Evolutionary conservation across 1,140 invertebrate genomes (phyloP).

Genomic region (Caenorhabditis elegans): DNA sequence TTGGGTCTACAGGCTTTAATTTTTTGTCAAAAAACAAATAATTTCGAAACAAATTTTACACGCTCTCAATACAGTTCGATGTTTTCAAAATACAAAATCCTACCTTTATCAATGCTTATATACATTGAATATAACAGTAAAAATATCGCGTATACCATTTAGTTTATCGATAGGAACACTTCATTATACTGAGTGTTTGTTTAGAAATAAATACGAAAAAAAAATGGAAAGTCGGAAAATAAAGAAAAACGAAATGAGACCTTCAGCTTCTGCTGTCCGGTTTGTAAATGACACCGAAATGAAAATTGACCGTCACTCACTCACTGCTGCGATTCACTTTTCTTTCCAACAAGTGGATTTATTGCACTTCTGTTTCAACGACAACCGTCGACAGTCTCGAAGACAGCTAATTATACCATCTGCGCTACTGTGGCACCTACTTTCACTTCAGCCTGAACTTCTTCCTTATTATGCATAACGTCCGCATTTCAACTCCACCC

Average conservation of each 20-base stretch:
- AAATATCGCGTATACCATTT: slow-evolving; percentile 22
- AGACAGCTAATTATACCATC: slow-evolving; percentile 18
- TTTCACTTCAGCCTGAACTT: background rate
- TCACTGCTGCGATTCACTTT: background rate
- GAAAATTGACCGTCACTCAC: slow-evolving; percentile 17
- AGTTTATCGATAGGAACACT: background rate
- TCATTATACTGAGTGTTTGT: background rate
- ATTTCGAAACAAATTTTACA: too few species aligned
- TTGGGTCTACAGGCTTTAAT: too few species aligned
- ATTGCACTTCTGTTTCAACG: background rate
- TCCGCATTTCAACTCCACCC: background rate
- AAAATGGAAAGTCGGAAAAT: background rate
- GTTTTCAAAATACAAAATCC: too few species aligned
- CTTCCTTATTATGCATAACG: slow-evolving; percentile 31
- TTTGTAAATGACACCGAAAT: slow-evolving; percentile 29
- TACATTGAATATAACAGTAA: slow-evolving; percentile 20
- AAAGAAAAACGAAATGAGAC: background rate
- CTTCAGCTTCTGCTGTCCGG: background rate
- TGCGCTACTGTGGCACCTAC: slow-evolving; percentile 2
- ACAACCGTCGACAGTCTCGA: slow-evolving; percentile 5
- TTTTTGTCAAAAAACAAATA: too few species aligned
- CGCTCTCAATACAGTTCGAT: too few species aligned
- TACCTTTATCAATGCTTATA: slow-evolving; percentile 14
- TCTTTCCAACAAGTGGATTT: slow-evolving; percentile 2
- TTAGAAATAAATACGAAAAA: background rate